Evolutionary conservation across 2,113 vertebrate species (phyloP).

Genomic region (Macaca nemestrina): DNA sequence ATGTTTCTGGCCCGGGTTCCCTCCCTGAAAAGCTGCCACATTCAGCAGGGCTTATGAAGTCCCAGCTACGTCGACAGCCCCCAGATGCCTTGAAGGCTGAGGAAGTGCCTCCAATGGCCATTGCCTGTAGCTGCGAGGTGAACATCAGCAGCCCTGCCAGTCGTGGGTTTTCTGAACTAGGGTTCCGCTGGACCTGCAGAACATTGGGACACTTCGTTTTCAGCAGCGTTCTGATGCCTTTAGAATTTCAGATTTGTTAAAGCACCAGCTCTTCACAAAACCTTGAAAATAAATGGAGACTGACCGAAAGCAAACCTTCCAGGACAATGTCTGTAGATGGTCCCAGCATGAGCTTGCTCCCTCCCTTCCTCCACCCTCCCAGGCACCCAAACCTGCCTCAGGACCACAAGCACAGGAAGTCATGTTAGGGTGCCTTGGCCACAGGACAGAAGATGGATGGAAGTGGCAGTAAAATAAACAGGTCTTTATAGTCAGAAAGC

Average conservation of each 20-base stretch:
- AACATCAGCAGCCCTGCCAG: constrained; percentile 24
- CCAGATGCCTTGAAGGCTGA: background rate
- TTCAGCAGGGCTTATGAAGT: background rate
- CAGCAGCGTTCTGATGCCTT: background rate
- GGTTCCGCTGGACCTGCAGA: background rate
- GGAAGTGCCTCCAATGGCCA: background rate
- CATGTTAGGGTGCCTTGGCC: too few relatives aligned
- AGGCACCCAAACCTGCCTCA: background rate
- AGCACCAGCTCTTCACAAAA: background rate
- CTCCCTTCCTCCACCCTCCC: background rate
- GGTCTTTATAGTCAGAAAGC: background rate
- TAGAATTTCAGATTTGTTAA: background rate
- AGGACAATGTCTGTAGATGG: background rate
- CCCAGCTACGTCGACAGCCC: constrained; percentile 26
- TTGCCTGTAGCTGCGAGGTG: background rate
- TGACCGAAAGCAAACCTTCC: background rate
- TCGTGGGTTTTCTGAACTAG: background rate
- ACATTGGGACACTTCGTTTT: background rate
- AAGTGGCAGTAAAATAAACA: background rate
- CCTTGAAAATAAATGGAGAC: background rate
- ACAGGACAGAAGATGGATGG: background rate
- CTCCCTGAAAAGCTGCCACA: constrained; percentile 1
- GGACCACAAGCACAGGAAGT: background rate
- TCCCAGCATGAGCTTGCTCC: background rate
- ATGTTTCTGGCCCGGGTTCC: background rate